These are phyloP conservation scores for Batillaria attramentaria DNA, from an alignment of 1,140 invertebrate species.

Conservation along the genomic window DNA sequence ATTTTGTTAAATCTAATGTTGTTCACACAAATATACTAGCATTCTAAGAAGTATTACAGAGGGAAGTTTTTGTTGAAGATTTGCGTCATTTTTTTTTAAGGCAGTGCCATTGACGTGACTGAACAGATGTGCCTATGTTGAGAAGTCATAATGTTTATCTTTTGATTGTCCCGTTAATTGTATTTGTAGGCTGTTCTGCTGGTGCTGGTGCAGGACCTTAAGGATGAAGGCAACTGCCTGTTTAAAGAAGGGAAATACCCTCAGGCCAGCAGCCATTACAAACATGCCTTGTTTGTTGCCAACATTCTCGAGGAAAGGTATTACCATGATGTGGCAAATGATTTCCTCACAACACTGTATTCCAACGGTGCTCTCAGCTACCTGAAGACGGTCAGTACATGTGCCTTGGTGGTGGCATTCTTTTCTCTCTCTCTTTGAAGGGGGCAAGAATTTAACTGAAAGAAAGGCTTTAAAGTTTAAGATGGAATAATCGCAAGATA, in stretches of 20 bases:
- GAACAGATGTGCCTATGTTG: not conserved
- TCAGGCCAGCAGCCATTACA: constrained; percentile 53
- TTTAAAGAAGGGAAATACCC: constrained; percentile 55
- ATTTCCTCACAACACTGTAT: constrained; percentile 55
- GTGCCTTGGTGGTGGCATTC: not conserved
- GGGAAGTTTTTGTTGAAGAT: not conserved
- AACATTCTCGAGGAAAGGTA: constrained; percentile 48
- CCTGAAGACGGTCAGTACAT: constrained; percentile 52
- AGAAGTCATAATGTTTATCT: not conserved
- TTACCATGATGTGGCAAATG: constrained; percentile 54
- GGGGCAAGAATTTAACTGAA: not conserved
- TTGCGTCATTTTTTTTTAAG: not conserved
- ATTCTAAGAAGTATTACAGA: not conserved
- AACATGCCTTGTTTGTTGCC: constrained; percentile 55
- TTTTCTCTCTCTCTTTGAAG: not conserved
- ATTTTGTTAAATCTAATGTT: not conserved
- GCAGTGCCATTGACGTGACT: not conserved
- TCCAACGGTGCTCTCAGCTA: constrained; percentile 58
- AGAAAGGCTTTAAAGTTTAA: not conserved
- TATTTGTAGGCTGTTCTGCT: constrained; percentile 44
- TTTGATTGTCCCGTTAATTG: not conserved
- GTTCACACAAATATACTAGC: not conserved
- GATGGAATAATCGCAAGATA: not conserved
- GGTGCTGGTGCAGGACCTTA: constrained; percentile 56
- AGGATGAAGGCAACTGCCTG: constrained; percentile 60